phyloP scores from a whole-genome alignment of 2,113 vertebrate species.

The Colossoma macropomum region DNA sequence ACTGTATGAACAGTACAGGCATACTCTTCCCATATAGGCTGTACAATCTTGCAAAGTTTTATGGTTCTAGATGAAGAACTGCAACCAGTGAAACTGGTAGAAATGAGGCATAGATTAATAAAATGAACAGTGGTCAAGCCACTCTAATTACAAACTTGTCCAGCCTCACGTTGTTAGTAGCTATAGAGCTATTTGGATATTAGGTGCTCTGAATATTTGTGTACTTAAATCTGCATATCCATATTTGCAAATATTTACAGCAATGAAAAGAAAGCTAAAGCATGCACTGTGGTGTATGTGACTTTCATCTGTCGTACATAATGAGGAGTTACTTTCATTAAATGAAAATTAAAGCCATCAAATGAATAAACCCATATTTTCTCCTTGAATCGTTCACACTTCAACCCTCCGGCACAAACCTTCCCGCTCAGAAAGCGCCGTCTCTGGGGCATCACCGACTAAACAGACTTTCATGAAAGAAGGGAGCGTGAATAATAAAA shows the following conservation, averaged over 20 bases:
- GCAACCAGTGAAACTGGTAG: no score
- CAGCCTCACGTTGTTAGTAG: no score
- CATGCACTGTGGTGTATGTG: not conserved
- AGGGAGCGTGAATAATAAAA: not conserved
- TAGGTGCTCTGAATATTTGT: no score
- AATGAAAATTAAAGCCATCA: not conserved
- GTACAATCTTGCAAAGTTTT: no score
- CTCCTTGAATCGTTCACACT: not conserved
- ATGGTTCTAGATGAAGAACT: no score
- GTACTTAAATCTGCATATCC: no score
- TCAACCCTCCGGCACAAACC: not conserved
- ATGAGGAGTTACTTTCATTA: not conserved
- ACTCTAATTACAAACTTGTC: no score
- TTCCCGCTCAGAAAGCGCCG: not conserved
- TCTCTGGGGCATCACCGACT: not conserved
- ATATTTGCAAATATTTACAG: not conserved
- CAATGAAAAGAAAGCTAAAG: not conserved
- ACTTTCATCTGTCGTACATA: not conserved
- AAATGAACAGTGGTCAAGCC: no score
- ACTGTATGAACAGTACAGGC: no score
- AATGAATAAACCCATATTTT: not conserved
- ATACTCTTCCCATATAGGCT: no score
- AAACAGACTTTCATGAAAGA: not conserved
- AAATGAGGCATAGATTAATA: no score
- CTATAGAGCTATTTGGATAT: no score